Evolutionary conservation across 2,888 invertebrate species (phyloP), one percentile per base, ranked within the genome.

Genomic region (Ditula angustiorana): DNA sequence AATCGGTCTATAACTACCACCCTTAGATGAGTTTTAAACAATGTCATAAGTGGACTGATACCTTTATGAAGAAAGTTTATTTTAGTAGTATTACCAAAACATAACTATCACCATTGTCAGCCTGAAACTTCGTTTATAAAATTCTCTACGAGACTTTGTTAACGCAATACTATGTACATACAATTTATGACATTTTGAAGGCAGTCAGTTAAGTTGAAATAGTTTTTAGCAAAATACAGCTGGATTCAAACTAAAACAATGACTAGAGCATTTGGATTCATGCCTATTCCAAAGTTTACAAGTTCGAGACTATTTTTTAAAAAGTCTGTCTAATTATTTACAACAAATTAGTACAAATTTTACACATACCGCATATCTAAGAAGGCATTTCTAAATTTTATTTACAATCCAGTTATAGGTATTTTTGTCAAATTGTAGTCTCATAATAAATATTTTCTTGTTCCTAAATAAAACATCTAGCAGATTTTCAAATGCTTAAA

Each of bases 371-470:
- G 52, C 49, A 76, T 78, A 79, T 83, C 88, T 90, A 90, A 84
- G 88, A 90, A 90, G 90, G 90, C 90, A 79, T 82, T 84, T 78
- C 88, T 90, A 90, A 83, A 81, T 71, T 67, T 78, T 79, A 74
- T 82, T 79, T 85, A 76, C 83, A 62, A 11, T 30, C 33, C 19
- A 52, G 44, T 44, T 61, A 46, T 23, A 30, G 7, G 28, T 56
- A 41, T 44, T 23, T 21, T 19, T 5, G 56, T 11, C 44, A 56
- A 56, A 28, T 44, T 37, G 4, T n/a, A 28, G 37, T 11, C 11
- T 10, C 10, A 19, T 50, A 21, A 50, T 5, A 41, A 41, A 19
- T 8, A 4, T 19, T 4, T 19, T 19, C 13, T 1, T 26, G n/a
- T n/a, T n/a, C n/a, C n/a, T n/a, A n/a, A n/a, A n/a, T n/a, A n/a